These are phyloP conservation scores for Polyploca ridens DNA, from an alignment of 2,888 invertebrate species.

Conservation along the genomic window DNA sequence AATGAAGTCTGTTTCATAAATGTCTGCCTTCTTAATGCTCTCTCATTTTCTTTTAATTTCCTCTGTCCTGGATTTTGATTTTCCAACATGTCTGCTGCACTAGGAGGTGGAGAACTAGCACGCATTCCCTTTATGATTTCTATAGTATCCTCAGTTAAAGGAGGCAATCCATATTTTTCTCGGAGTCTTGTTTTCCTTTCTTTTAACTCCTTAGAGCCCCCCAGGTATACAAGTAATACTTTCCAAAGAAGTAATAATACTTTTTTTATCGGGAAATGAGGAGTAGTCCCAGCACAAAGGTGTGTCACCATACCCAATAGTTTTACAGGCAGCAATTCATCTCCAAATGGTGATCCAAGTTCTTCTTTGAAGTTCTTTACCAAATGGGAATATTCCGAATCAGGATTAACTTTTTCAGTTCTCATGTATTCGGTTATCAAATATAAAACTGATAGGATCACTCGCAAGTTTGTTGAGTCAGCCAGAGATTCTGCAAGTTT, in stretches of 20 bases:
- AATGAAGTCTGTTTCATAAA: constrained; percentile 96
- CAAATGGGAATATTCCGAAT: constrained; percentile 79
- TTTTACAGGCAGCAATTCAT: constrained; percentile 94
- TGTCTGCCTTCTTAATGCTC: constrained; percentile 89
- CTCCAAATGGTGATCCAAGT: constrained; percentile 85
- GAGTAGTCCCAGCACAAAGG: constrained; percentile 97
- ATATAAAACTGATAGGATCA: constrained; percentile 96
- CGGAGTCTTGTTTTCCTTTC: constrained; percentile 89
- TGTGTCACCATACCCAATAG: constrained; percentile 98
- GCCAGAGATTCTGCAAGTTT: constrained; percentile 84
- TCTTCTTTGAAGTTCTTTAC: constrained; percentile 86
- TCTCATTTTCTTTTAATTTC: constrained; percentile 79
- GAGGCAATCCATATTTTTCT: constrained; percentile 88
- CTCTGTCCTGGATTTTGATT: constrained; percentile 92
- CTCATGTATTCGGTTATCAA: constrained; percentile 98
- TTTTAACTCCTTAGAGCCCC: constrained; percentile 94
- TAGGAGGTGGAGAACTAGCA: constrained; percentile 97
- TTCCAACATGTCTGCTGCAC: constrained; percentile 94
- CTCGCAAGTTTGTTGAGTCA: constrained; percentile 95
- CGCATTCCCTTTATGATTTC: constrained; percentile 97
- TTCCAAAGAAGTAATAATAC: constrained; percentile 98
- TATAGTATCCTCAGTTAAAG: constrained; percentile 95
- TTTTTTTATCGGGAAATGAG: constrained; percentile 99
- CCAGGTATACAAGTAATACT: constrained; percentile 94
- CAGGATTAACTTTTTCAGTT: constrained; percentile 84